A percentile compares a stretch with the other conserved stretches of the same genome.
Conservation (phyloP, 2,113 vertebrate genomes). For the Lichenostomus cassidix region DNA sequence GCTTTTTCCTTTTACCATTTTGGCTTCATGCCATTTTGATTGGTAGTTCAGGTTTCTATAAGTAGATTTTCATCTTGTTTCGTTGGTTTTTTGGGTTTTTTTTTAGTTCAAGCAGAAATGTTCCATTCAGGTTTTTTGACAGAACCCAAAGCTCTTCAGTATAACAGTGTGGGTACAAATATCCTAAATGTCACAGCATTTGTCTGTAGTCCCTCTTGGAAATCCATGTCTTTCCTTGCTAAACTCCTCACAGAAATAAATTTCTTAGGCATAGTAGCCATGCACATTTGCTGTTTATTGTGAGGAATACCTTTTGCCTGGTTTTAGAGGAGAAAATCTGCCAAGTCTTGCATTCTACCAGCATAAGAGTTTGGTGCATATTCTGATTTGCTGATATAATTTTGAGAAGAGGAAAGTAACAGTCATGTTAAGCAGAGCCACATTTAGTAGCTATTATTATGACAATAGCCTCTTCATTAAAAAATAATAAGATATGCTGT, state of each 20-base stretch:
- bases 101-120: not conserved
- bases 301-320: not conserved
- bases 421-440: not conserved
- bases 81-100: not conserved
- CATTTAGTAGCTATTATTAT: not conserved
- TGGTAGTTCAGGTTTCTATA: not conserved
- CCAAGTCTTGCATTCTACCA: not conserved
- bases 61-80: not conserved
- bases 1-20: not conserved
- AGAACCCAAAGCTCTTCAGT: not conserved
- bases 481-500: not conserved
- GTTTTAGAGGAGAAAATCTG: not conserved
- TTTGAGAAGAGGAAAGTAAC: not conserved
- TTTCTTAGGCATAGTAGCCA: not conserved
- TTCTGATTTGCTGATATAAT: not conserved
- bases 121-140: not conserved
- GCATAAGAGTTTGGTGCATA: not conserved
- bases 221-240: not conserved
- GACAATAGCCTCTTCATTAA: not conserved
- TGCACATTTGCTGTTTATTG: not conserved
- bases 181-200: not conserved
- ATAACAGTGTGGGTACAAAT: not conserved
- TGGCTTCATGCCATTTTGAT: not conserved
- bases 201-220: not conserved
- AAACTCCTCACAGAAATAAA: not conserved